These are phyloP conservation scores for Orchesella flavescens DNA, from an alignment of 2,888 invertebrate species.

Conservation along the genomic window DNA sequence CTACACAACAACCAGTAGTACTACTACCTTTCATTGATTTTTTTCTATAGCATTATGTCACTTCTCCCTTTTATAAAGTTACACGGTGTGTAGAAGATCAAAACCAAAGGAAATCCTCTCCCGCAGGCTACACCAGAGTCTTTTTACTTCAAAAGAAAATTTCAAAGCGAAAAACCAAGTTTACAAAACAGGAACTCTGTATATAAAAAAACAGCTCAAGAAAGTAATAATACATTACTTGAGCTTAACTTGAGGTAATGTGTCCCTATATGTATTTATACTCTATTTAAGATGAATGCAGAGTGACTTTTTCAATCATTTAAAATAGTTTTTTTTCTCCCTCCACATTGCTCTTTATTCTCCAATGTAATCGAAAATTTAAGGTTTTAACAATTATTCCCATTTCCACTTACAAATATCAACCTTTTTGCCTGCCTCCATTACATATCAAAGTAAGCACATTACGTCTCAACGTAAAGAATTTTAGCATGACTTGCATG, in stretches of 20 bases:
- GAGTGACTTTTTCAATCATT: neutral
- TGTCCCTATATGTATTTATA: too few relatives aligned
- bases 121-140: conserved; percentile 43
- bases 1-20: too few relatives aligned
- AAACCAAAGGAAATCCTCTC: conserved; percentile 62
- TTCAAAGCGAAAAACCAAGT: conserved; percentile 32
- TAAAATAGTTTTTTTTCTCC: neutral
- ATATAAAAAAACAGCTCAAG: neutral
- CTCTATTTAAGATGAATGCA: neutral
- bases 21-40: conserved; percentile 48
- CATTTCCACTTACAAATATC: too few relatives aligned
- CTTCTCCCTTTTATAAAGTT: conserved; percentile 29
- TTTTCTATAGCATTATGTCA: conserved; percentile 47
- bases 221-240: too few relatives aligned
- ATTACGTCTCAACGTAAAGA: too few relatives aligned
- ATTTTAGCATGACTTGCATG: too few relatives aligned
- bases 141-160: conserved; percentile 40
- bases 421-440: too few relatives aligned
- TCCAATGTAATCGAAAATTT: too few relatives aligned
- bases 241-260: too few relatives aligned
- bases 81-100: conserved; percentile 3
- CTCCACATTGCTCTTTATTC: too few relatives aligned
- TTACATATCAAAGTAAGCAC: too few relatives aligned
- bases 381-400: too few relatives aligned
- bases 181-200: neutral